Evolutionary conservation across 2,888 invertebrate species (phyloP).

Genomic region (Linhomoeus sp.): DNA sequence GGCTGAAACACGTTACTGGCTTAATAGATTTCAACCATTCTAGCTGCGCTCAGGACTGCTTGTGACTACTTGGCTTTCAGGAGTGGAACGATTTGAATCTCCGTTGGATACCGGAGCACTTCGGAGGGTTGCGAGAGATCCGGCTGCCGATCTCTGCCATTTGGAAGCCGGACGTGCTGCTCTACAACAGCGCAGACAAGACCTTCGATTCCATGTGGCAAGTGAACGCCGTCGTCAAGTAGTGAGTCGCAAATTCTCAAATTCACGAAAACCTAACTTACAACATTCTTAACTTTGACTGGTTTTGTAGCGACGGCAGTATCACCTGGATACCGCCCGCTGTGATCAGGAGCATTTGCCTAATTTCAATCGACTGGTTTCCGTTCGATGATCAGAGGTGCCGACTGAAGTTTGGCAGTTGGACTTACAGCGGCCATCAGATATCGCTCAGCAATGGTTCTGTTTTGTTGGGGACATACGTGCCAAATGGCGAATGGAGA

Average conservation of each 20-base stretch:
- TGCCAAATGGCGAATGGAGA: conserved; percentile 97
- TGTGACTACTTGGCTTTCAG: not conserved
- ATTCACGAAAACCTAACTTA: no score
- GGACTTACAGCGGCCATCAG: conserved; percentile 64
- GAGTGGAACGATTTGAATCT: conserved; percentile 1
- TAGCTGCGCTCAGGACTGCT: not conserved
- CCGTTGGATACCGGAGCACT: conserved; percentile 26
- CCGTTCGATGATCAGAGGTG: conserved; percentile 75
- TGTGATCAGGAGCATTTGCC: conserved; percentile 92
- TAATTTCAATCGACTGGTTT: conserved; percentile 92
- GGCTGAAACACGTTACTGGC: conserved; percentile 79
- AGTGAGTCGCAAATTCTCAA: not conserved
- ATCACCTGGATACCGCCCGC: conserved; percentile 85
- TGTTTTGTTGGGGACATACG: conserved; percentile 89
- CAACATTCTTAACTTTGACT: not conserved
- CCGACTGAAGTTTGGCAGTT: conserved; percentile 60
- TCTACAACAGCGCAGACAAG: conserved; percentile 66
- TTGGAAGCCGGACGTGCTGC: conserved; percentile 97
- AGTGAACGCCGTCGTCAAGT: conserved; percentile 32
- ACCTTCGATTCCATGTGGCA: conserved; percentile 35
- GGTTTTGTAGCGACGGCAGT: conserved; percentile 52
- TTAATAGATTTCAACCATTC: not conserved
- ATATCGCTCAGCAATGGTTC: conserved; percentile 82
- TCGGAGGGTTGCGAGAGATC: conserved; percentile 77
- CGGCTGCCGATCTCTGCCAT: conserved; percentile 82